phyloP scores from a whole-genome alignment of 2,797 vertebrate genomes.

The Hydrocynus forskahlii region DNA sequence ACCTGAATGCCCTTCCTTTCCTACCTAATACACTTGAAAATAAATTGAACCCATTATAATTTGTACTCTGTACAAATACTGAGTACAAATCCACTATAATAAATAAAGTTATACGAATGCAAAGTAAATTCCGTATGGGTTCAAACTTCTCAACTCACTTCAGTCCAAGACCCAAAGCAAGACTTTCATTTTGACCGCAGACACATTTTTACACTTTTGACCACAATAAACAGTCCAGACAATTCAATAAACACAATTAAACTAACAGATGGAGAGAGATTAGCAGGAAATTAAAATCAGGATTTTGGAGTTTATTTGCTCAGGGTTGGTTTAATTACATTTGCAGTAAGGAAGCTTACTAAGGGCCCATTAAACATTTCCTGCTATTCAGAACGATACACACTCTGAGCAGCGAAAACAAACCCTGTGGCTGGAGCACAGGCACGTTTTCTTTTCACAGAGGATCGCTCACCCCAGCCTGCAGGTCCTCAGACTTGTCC shows the following conservation, averaged over 20 bases:
- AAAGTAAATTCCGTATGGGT: no score
- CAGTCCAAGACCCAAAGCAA: neutral
- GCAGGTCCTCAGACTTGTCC: slow-evolving; percentile 89
- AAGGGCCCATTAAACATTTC: neutral
- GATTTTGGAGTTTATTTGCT: neutral
- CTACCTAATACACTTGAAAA: no score
- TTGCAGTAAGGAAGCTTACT: neutral
- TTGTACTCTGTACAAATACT: no score
- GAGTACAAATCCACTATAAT: no score
- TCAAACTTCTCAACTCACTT: no score
- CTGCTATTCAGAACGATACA: neutral
- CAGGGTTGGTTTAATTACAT: neutral
- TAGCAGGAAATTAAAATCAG: neutral
- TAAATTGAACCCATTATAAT: no score
- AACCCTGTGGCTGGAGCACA: neutral
- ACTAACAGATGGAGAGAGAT: neutral
- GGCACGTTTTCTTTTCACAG: neutral
- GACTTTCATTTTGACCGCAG: neutral
- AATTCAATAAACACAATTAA: neutral
- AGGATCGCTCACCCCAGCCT: slow-evolving; percentile 84
- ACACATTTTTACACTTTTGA: neutral
- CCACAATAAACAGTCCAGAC: neutral
- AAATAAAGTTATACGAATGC: no score
- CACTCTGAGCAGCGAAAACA: neutral
- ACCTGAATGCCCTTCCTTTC: no score